These are phyloP conservation scores for Rotaria socialis DNA, from an alignment of 2,888 invertebrate species.

Conservation along the genomic window DNA sequence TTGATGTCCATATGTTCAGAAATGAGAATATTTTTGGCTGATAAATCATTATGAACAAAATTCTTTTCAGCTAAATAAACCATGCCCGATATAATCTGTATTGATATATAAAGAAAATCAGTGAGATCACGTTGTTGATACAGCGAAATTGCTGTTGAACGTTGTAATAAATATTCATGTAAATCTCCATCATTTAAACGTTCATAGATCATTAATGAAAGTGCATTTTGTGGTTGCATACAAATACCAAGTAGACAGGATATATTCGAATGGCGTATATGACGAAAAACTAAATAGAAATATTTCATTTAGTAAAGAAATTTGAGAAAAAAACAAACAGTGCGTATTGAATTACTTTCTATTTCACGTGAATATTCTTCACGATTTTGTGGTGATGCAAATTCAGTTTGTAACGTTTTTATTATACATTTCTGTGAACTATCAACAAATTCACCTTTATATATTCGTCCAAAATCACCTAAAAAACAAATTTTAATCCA, in stretches of 20 bases:
- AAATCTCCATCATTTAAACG: conserved; percentile 90
- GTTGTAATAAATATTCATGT: conserved; percentile 85
- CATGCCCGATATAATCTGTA: conserved; percentile 61
- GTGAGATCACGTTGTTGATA: conserved; percentile 52
- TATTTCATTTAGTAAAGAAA: background rate
- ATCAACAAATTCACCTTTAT: conserved; percentile 77
- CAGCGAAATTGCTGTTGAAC: conserved; percentile 71
- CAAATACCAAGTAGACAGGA: conserved; percentile 88
- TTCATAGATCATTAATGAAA: conserved; percentile 91
- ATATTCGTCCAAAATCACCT: conserved; percentile 90
- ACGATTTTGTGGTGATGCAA: conserved; percentile 79
- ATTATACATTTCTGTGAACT: conserved; percentile 74
- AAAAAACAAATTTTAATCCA: conserved; percentile 45
- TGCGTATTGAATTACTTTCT: background rate
- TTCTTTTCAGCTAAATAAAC: conserved; percentile 71
- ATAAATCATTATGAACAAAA: conserved; percentile 90
- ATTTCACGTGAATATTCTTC: conserved; percentile 61
- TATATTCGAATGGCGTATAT: conserved; percentile 88
- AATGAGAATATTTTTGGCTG: conserved; percentile 90
- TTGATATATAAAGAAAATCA: conserved; percentile 82
- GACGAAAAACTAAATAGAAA: conserved; percentile 54
- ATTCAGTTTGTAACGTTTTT: conserved; percentile 87
- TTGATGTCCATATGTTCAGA: conserved; percentile 89
- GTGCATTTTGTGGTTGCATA: conserved; percentile 71
- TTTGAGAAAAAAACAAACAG: background rate